Evolutionary conservation across 1,140 invertebrate genomes (phyloP).

Genomic region (Polyergus mexicanus): DNA sequence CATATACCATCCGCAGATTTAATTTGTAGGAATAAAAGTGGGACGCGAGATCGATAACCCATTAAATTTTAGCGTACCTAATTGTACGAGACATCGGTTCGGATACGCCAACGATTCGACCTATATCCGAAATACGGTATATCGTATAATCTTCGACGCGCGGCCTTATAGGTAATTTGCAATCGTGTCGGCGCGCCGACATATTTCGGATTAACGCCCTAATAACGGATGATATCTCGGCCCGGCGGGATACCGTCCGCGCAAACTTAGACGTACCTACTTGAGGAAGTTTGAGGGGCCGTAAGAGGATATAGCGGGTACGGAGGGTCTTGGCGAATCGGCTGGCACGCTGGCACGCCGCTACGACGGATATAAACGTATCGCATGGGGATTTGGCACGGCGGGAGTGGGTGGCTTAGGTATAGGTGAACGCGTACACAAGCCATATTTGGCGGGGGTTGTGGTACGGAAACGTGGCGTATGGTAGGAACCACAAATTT

Average conservation of each 20-base stretch:
- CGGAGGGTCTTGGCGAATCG: slow-evolving; percentile 15
- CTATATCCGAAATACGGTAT: slow-evolving; percentile 23
- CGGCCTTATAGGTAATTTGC: slow-evolving; percentile 77
- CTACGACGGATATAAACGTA: slow-evolving; percentile 73
- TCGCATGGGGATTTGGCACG: slow-evolving; percentile 77
- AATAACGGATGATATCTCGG: slow-evolving; percentile 82
- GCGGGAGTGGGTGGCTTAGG: slow-evolving; percentile 12
- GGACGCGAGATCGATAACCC: background rate
- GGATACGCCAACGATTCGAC: background rate
- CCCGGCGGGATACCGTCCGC: slow-evolving; percentile 76
- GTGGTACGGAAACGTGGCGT: slow-evolving; percentile 42
- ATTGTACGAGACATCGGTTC: slow-evolving; percentile 24
- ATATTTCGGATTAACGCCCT: slow-evolving; percentile 81
- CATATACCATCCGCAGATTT: background rate
- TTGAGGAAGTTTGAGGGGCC: slow-evolving; percentile 77
- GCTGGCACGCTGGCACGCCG: slow-evolving; percentile 32
- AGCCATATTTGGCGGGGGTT: slow-evolving; percentile 39
- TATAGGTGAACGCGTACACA: slow-evolving; percentile 48
- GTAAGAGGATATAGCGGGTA: slow-evolving; percentile 73
- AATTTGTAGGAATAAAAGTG: slow-evolving; percentile 15
- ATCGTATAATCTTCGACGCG: slow-evolving; percentile 20
- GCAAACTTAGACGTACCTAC: slow-evolving; percentile 78
- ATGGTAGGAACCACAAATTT: slow-evolving; percentile 57
- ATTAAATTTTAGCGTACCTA: slow-evolving; percentile 34
- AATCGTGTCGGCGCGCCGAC: slow-evolving; percentile 73